Percentiles rank a stretch among this genome's conserved stretches.
Evolutionary conservation across 2,888 invertebrate species (phyloP).

Genomic region (Ormyrus nitidulus): DNA sequence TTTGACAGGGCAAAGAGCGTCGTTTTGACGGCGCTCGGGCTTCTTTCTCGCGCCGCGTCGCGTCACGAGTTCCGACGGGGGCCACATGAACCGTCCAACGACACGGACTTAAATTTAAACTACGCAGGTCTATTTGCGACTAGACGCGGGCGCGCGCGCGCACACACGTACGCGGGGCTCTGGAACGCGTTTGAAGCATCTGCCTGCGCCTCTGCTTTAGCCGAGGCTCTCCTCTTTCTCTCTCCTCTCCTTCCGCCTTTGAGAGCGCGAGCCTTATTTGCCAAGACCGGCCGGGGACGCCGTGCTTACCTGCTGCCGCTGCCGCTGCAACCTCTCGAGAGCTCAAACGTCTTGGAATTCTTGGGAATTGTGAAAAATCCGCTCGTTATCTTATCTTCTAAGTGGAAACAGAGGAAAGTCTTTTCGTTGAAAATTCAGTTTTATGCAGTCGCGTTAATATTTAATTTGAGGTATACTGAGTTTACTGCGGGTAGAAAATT

Average conservation of each 20-base stretch:
- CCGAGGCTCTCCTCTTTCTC: not conserved
- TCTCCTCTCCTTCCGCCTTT: too few relatives aligned
- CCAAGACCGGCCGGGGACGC: not conserved
- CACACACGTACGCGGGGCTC: not conserved
- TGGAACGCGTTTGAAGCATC: not conserved
- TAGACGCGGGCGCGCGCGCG: not conserved
- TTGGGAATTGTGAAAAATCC: not conserved
- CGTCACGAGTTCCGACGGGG: not conserved
- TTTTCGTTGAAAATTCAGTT: too few relatives aligned
- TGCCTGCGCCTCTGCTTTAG: constrained; percentile 3
- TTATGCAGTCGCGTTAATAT: too few relatives aligned
- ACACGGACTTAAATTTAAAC: constrained; percentile 65
- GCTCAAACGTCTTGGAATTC: not conserved
- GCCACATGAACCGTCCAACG: constrained; percentile 62
- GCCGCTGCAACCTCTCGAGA: too few relatives aligned
- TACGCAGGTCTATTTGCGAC: constrained; percentile 52
- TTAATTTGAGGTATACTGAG: too few relatives aligned
- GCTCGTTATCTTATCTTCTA: too few relatives aligned
- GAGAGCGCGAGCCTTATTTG: not conserved
- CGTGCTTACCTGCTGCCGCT: not conserved
- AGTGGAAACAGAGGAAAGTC: too few relatives aligned
- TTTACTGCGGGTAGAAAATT: too few relatives aligned
- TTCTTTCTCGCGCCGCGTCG: not conserved
- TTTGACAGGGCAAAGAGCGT: not conserved
- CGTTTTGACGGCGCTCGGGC: not conserved